Evolutionary conservation across 2,797 vertebrate species (phyloP).

Genomic region (Mormyrus hasselquistii): DNA sequence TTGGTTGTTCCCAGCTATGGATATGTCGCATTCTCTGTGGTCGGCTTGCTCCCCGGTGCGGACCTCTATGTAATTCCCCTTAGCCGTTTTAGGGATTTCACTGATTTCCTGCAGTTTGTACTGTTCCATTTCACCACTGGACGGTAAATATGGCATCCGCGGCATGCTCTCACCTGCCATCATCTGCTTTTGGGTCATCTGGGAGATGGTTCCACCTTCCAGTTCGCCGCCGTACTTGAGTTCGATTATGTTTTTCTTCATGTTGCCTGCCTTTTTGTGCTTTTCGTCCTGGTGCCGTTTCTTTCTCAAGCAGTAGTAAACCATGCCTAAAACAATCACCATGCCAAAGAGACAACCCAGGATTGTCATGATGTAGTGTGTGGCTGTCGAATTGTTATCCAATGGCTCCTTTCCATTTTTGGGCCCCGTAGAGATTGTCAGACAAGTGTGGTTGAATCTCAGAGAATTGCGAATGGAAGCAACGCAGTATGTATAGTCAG

Average conservation of each 20-base stretch:
- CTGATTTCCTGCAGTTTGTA: constrained; percentile 84
- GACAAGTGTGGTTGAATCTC: constrained; percentile 90
- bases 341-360: constrained; percentile 92
- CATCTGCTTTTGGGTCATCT: constrained; percentile 78
- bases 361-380: constrained; percentile 93
- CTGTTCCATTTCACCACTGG: constrained; percentile 72
- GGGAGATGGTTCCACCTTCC: constrained; percentile 71
- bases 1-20: constrained; percentile 70
- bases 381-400: constrained; percentile 75
- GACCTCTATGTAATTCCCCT: constrained; percentile 94
- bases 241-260: constrained; percentile 89
- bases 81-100: constrained; percentile 80
- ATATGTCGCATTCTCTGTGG: constrained; percentile 70
- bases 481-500: constrained; percentile 92
- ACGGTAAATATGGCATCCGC: constrained; percentile 84
- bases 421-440: constrained; percentile 80
- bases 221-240: constrained; percentile 81
- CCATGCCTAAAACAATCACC: constrained; percentile 82
- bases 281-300: constrained; percentile 77
- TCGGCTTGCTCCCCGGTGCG: constrained; percentile 72
- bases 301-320: constrained; percentile 83
- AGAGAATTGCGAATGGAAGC: constrained; percentile 84
- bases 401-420: constrained; percentile 49
- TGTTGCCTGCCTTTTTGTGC: constrained; percentile 73
- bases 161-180: constrained; percentile 72